A percentile compares a stretch with the other conserved stretches of the same genome.
Conservation (phyloP, 2,888 invertebrate species). For the Therioaphis trifolii region DNA sequence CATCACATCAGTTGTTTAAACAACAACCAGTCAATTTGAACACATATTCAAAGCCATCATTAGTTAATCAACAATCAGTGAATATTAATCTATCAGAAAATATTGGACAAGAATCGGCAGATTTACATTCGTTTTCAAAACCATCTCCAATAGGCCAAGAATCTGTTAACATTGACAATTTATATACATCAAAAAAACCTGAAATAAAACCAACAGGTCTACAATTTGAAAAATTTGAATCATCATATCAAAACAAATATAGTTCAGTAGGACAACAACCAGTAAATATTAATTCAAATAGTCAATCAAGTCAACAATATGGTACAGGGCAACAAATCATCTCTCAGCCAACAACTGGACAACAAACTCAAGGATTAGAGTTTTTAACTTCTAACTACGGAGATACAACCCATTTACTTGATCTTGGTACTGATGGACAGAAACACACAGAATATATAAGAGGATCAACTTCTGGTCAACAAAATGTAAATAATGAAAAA, state of each 20-base stretch:
- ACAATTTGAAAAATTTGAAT: slow-evolving; percentile 26
- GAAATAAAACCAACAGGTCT: not conserved
- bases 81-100: not conserved
- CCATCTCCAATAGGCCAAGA: slow-evolving; percentile 25
- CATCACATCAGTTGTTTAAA: not conserved
- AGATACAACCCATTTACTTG: slow-evolving; percentile 18
- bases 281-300: not conserved
- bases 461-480: not conserved
- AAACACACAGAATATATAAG: not conserved
- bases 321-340: not conserved
- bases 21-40: not conserved
- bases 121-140: not conserved
- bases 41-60: not conserved
- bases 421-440: not conserved
- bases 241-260: slow-evolving; percentile 35
- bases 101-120: not conserved
- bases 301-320: slow-evolving; percentile 11
- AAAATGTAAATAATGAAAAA: slow-evolving; percentile 11
- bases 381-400: slow-evolving; percentile 28
- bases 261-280: not conserved
- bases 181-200: not conserved
- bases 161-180: not conserved
- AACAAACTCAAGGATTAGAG: slow-evolving; percentile 35
- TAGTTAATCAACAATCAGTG: not conserved
- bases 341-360: not conserved